These are phyloP conservation scores for Darevskia mixta DNA, from an alignment of 2,797 vertebrate species.

Conservation along the genomic window DNA sequence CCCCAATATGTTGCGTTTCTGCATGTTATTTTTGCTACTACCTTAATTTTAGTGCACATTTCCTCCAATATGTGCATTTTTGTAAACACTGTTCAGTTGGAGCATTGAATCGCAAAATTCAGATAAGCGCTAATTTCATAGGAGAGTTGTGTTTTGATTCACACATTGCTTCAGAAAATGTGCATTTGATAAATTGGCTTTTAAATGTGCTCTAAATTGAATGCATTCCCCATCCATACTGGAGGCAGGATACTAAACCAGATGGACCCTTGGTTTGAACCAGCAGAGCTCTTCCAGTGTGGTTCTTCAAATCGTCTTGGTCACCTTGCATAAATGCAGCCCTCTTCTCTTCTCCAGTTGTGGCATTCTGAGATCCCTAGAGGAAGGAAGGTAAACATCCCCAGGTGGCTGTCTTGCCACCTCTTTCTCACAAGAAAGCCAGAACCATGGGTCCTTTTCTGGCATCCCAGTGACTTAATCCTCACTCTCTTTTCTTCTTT, in stretches of 20 bases:
- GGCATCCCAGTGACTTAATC: background rate
- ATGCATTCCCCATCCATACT: no score
- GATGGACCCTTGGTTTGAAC: background rate
- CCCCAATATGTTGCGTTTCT: no score
- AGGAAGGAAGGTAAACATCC: background rate
- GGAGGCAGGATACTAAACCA: background rate
- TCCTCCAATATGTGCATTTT: no score
- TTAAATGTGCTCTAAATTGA: no score
- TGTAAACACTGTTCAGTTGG: no score
- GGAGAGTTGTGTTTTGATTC: no score
- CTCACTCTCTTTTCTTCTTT: background rate
- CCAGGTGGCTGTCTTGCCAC: background rate
- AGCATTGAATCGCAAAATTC: no score
- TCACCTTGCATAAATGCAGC: background rate
- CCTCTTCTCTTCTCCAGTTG: background rate
- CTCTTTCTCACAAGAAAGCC: background rate
- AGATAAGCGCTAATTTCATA: no score
- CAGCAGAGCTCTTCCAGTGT: background rate
- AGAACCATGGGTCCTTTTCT: no score
- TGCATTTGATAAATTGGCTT: background rate
- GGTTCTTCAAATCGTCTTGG: background rate
- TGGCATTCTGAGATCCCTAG: background rate
- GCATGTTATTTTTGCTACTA: no score
- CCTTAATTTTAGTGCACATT: no score
- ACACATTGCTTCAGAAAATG: background rate